Conservation (phyloP, 1,140 invertebrate species). For the Cyrtorhinus lividipennis region DNA sequence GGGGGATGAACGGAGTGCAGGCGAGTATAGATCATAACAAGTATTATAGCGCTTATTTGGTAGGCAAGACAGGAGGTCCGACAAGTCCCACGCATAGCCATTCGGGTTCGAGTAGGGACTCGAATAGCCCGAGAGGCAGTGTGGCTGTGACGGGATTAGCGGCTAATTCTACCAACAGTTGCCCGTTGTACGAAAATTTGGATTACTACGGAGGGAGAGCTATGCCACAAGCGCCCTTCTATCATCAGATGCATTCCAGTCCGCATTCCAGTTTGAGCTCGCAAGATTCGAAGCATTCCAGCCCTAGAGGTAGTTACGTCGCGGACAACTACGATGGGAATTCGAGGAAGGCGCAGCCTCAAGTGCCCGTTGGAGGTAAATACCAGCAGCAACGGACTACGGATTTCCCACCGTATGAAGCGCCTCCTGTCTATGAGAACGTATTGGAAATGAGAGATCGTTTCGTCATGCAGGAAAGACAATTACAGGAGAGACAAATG, state of each 20-base stretch:
- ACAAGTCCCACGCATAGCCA: constrained; percentile 25
- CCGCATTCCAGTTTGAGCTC: constrained; percentile 36
- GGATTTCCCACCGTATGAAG: constrained; percentile 38
- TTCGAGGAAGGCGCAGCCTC: constrained; percentile 48
- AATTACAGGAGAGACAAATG: constrained; percentile 32
- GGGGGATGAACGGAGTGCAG: constrained; percentile 22
- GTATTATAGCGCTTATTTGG: constrained; percentile 25
- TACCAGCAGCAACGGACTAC: constrained; percentile 31
- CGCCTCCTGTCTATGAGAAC: constrained; percentile 56
- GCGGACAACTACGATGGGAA: constrained; percentile 26
- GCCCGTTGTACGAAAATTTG: constrained; percentile 65
- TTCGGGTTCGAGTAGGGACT: constrained; percentile 43
- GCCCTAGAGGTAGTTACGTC: constrained; percentile 35
- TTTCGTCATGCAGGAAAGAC: constrained; percentile 25
- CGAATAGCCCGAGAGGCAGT: constrained; percentile 44
- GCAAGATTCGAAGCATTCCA: constrained; percentile 37
- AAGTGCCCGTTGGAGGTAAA: constrained; percentile 47
- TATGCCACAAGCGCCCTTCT: constrained; percentile 39
- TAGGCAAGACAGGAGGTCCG: constrained; percentile 21
- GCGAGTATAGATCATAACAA: constrained; percentile 23
- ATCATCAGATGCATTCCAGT: constrained; percentile 40
- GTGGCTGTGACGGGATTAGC: constrained; percentile 26
- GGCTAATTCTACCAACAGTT: constrained; percentile 29
- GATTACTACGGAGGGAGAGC: constrained; percentile 47
- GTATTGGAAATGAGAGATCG: constrained; percentile 37